These are phyloP conservation scores for Aphidoletes aphidimyza DNA, from an alignment of 2,888 invertebrate species.

Conservation along the genomic window DNA sequence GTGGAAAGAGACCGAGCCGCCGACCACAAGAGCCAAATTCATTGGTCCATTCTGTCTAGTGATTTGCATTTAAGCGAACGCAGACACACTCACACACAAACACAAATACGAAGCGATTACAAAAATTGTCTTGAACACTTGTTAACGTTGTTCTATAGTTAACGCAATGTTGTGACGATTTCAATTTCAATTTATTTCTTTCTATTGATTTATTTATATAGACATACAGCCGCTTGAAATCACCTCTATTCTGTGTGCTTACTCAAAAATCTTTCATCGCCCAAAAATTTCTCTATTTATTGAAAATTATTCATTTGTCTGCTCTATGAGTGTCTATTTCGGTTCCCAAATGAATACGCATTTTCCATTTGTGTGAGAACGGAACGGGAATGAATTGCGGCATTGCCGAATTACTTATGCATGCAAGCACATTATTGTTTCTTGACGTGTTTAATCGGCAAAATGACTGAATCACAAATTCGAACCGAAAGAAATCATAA, in stretches of 20 bases:
- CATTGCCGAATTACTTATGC: neutral
- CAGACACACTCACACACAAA: too few species aligned
- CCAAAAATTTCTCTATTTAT: neutral
- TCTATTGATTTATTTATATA: slow-evolving; percentile 22
- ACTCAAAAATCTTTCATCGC: too few species aligned
- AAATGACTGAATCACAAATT: neutral
- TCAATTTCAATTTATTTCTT: slow-evolving; percentile 20
- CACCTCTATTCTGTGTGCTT: too few species aligned
- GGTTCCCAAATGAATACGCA: neutral
- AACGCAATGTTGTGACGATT: neutral
- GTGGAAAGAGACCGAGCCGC: too few species aligned
- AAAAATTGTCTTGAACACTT: slow-evolving; percentile 30
- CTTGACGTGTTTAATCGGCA: neutral
- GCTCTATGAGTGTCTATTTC: neutral
- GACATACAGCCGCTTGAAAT: too few species aligned
- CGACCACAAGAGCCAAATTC: slow-evolving; percentile 7
- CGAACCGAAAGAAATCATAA: neutral
- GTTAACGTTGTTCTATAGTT: neutral
- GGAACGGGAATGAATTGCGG: neutral
- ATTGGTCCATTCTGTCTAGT: slow-evolving; percentile 31
- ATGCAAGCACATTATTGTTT: neutral
- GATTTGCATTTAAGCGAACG: slow-evolving; percentile 34
- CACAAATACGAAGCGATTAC: slow-evolving; percentile 11
- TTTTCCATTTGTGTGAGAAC: neutral
- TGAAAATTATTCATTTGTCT: slow-evolving; percentile 41